Evolutionary conservation across 2,113 vertebrate species (phyloP).

Genomic region (human (Homo sapiens)): DNA sequence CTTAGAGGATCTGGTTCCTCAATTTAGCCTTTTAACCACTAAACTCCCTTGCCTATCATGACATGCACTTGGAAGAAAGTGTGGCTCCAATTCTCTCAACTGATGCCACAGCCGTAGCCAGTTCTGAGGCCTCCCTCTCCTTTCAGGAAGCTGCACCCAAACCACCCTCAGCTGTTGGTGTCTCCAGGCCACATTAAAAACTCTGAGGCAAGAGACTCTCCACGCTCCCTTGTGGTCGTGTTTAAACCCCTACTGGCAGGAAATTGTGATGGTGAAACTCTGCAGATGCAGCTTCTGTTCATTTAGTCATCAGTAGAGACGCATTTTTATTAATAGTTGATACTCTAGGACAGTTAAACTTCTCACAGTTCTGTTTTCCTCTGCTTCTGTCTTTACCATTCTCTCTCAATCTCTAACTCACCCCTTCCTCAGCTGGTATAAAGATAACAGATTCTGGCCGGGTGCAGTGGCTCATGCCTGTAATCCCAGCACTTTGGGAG

Average conservation of each 20-base stretch:
- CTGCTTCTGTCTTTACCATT: background rate
- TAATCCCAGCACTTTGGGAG: too few species aligned
- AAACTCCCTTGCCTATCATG: background rate
- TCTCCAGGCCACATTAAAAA: background rate
- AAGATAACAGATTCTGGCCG: background rate
- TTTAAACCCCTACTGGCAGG: background rate
- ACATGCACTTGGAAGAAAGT: background rate
- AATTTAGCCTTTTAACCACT: background rate
- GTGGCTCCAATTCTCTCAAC: rapidly evolving
- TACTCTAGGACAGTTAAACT: background rate
- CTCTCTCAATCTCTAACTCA: background rate
- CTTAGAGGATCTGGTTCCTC: background rate
- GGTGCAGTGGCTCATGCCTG: too few species aligned
- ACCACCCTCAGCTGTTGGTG: rapidly evolving
- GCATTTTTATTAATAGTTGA: background rate
- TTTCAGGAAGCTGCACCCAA: background rate
- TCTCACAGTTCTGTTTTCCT: background rate
- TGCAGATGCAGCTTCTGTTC: background rate
- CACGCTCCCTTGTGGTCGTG: background rate
- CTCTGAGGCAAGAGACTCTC: background rate
- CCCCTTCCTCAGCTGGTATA: background rate
- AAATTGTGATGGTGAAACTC: background rate
- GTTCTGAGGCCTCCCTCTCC: background rate
- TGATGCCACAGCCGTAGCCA: background rate
- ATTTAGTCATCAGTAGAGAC: background rate